phyloP scores from a whole-genome alignment of 2,888 invertebrate species.

The Pimpla rufipes region DNA sequence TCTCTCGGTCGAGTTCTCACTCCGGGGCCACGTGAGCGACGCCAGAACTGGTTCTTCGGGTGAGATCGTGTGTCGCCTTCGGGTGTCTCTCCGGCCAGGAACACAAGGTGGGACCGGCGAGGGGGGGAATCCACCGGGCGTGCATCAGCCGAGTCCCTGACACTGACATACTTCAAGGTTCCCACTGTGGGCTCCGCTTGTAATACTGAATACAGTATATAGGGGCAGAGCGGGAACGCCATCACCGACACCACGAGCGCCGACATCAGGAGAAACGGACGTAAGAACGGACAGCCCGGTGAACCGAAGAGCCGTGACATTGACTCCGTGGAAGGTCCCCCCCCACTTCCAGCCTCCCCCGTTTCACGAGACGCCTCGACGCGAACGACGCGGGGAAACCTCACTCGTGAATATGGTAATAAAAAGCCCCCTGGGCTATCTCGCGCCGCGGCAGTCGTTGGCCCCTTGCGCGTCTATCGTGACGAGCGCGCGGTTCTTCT shows the following conservation, averaged over 20 bases:
- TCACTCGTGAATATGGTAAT: constrained; percentile 81
- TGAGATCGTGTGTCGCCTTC: constrained; percentile 56
- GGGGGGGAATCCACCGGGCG: constrained; percentile 60
- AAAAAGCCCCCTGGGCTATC: constrained; percentile 51
- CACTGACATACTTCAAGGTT: constrained; percentile 83
- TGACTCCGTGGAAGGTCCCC: constrained; percentile 73
- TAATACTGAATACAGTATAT: constrained; percentile 25
- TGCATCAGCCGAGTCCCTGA: constrained; percentile 77
- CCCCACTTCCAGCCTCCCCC: constrained; percentile 7
- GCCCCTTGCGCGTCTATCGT: constrained; percentile 22
- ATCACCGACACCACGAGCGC: constrained; percentile 25
- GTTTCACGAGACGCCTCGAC: constrained; percentile 2
- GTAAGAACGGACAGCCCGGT: constrained; percentile 26
- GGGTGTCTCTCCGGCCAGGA: constrained; percentile 52
- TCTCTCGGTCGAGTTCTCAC: background rate
- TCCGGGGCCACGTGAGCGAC: constrained; percentile 40
- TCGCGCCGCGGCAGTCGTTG: constrained; percentile 51
- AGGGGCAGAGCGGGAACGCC: constrained; percentile 8
- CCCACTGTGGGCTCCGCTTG: constrained; percentile 62
- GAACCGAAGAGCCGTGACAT: constrained; percentile 76
- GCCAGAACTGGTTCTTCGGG: constrained; percentile 60
- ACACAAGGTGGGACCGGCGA: constrained; percentile 11
- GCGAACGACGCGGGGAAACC: constrained; percentile 27
- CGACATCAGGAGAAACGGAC: constrained; percentile 47
- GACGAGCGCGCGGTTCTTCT: constrained; percentile 21